These are phyloP conservation scores for Bufo gargarizans DNA, from an alignment of 2,113 vertebrate genomes.

Conservation along the genomic window DNA sequence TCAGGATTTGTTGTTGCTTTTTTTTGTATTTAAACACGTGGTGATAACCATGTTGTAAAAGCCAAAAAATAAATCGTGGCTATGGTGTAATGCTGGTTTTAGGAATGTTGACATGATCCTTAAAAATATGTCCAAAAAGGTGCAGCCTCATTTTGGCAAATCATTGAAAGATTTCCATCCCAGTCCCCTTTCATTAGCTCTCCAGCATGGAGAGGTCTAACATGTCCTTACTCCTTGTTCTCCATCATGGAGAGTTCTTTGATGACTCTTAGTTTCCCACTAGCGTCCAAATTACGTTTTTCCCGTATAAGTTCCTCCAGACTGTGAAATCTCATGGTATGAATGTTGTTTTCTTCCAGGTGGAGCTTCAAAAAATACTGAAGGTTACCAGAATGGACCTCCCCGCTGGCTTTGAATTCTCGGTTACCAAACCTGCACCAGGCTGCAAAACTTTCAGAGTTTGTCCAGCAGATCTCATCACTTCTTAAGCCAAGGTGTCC, in stretches of 20 bases:
- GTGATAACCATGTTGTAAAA: conserved; percentile 64
- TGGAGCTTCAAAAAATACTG: conserved; percentile 95
- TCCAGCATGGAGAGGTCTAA: conserved; percentile 47
- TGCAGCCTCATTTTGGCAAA: conserved; percentile 53
- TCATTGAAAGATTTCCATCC: background rate
- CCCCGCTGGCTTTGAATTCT: conserved; percentile 97
- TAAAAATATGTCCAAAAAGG: conserved; percentile 61
- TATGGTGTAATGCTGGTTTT: conserved; percentile 72
- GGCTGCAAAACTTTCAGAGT: conserved; percentile 99
- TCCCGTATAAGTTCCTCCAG: conserved; percentile 97
- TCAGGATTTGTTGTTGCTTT: conserved; percentile 64
- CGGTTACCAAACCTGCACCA: conserved; percentile 98
- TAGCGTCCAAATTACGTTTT: conserved; percentile 92
- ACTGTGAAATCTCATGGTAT: conserved; percentile 92
- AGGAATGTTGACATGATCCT: conserved; percentile 70
- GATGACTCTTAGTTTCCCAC: conserved; percentile 85
- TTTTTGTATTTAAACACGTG: conserved; percentile 56
- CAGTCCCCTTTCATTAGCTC: background rate
- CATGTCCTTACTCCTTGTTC: conserved; percentile 78
- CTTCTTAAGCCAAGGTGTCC: conserved; percentile 92
- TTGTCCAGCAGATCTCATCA: conserved; percentile 96
- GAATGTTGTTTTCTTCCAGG: conserved; percentile 86
- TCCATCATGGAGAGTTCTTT: conserved; percentile 89
- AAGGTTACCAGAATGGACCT: conserved; percentile 82
- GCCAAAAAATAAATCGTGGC: conserved; percentile 70